Conservation (phyloP, 2,888 invertebrate species). For the Ennomos erosarius region DNA sequence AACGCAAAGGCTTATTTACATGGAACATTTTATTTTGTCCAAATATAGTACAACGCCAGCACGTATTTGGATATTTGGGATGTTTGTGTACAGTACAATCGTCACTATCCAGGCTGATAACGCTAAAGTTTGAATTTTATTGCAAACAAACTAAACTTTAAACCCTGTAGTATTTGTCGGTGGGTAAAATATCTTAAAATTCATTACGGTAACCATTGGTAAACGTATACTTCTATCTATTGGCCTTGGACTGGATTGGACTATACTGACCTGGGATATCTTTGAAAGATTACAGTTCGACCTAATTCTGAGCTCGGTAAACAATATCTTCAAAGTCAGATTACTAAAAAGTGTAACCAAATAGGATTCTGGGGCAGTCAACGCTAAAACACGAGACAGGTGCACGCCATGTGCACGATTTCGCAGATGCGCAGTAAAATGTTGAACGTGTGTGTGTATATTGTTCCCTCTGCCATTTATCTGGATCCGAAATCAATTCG, state of each 20-base stretch:
- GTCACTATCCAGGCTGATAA: not conserved
- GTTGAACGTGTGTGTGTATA: constrained; percentile 23
- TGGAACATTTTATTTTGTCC: constrained; percentile 30
- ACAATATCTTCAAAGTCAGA: constrained; percentile 7
- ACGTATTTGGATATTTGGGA: constrained; percentile 2
- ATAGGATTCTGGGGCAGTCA: not conserved
- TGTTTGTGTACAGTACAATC: not conserved
- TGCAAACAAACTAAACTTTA: no score
- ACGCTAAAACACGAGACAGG: constrained; percentile 10
- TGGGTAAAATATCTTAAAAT: constrained; percentile 22
- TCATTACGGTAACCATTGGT: constrained; percentile 28
- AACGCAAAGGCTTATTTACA: constrained; percentile 38
- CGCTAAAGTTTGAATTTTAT: not conserved
- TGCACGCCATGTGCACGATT: constrained; percentile 14
- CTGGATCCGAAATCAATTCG: constrained; percentile 41
- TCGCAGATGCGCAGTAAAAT: constrained; percentile 9
- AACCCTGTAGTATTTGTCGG: not conserved
- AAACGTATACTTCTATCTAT: not conserved
- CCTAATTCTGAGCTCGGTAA: constrained; percentile 1
- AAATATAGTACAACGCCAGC: constrained; percentile 19
- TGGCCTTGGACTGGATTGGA: constrained; percentile 25
- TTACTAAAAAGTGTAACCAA: not conserved
- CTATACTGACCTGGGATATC: constrained; percentile 24
- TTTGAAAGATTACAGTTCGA: constrained; percentile 3
- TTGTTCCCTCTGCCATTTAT: constrained; percentile 45